Conservation (phyloP, 1,140 invertebrate species). For the Zaprionus ghesquierei region DNA sequence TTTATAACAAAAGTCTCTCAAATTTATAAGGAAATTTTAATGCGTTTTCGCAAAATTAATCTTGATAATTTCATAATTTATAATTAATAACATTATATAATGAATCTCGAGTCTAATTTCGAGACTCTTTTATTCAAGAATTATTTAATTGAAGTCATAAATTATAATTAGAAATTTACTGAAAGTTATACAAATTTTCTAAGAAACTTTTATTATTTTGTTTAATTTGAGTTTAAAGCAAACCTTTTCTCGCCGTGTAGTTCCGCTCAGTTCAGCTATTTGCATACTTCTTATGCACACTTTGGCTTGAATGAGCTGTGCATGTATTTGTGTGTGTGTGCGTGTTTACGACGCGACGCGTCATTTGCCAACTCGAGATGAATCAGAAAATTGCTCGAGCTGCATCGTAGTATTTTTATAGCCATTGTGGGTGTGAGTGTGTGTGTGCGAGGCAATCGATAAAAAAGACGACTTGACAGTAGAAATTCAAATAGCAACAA, state of each 20-base stretch:
- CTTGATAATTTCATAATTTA: too few species aligned
- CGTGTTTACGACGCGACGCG: constrained; percentile 18
- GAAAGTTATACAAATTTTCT: too few species aligned
- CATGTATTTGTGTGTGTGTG: neutral
- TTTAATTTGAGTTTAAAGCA: too few species aligned
- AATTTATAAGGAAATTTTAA: too few species aligned
- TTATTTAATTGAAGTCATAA: too few species aligned
- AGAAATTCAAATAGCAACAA: constrained; percentile 51
- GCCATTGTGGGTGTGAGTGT: neutral
- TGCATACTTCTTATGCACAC: constrained; percentile 16
- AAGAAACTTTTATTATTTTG: too few species aligned
- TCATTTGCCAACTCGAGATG: constrained; percentile 20
- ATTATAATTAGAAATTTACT: too few species aligned
- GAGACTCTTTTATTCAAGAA: too few species aligned
- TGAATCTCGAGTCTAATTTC: too few species aligned
- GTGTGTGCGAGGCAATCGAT: constrained; percentile 43
- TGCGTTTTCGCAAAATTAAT: too few species aligned
- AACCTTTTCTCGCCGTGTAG: neutral
- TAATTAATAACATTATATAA: too few species aligned
- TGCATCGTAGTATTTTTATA: constrained; percentile 31
- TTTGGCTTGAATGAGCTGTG: constrained; percentile 17
- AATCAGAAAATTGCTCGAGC: neutral
- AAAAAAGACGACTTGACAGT: constrained; percentile 17
- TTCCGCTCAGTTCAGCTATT: neutral
- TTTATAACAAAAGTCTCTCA: too few species aligned